These are phyloP conservation scores for Acanthurus leucopareius DNA, from an alignment of 2,797 vertebrate species.

Conservation along the genomic window DNA sequence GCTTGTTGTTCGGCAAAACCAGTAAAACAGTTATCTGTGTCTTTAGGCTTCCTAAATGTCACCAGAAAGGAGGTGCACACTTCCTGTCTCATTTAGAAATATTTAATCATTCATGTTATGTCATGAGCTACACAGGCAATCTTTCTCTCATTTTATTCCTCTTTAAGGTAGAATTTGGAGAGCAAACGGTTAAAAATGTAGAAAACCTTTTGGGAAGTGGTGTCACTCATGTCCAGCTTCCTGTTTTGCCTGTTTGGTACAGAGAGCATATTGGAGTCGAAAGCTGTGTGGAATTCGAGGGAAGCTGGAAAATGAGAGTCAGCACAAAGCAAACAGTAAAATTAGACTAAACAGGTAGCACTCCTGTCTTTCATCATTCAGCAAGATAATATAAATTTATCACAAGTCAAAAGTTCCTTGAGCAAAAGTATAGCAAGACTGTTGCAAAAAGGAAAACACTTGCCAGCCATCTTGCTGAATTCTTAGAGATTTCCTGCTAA, in stretches of 20 bases:
- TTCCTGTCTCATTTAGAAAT: neutral
- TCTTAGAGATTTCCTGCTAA: neutral
- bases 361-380: constrained; percentile 25
- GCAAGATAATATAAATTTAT: neutral
- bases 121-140: neutral
- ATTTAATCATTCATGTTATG: neutral
- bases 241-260: constrained; percentile 81
- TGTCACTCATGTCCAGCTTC: constrained; percentile 75
- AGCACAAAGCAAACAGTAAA: constrained; percentile 30
- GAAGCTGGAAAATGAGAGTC: constrained; percentile 57
- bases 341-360: constrained; percentile 4
- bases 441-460: neutral
- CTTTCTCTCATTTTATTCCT: neutral
- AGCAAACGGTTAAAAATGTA: constrained; percentile 69
- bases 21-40: constrained; percentile 35
- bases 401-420: neutral
- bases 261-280: constrained; percentile 80
- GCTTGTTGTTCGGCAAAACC: constrained; percentile 44
- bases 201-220: constrained; percentile 70
- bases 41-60: constrained; percentile 49
- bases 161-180: constrained; percentile 21
- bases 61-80: neutral
- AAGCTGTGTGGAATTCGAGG: constrained; percentile 63
- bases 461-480: neutral
- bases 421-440: neutral